Conservation (phyloP, 2,888 invertebrate genomes). For the Mongoloraphidia duomilia region DNA sequence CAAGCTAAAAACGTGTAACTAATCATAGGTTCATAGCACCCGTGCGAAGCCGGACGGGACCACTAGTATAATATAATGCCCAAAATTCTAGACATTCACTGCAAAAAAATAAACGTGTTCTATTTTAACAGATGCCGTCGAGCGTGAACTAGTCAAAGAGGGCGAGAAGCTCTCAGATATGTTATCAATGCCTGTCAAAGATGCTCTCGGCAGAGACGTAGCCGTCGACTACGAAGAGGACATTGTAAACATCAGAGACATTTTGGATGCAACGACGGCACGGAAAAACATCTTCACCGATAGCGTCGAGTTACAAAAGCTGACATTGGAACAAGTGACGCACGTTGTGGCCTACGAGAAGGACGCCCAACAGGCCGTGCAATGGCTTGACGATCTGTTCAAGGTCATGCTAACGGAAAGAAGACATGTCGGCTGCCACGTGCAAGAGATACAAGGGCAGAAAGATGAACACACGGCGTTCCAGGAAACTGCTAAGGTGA, state of each 20-base stretch:
- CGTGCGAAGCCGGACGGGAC: no score
- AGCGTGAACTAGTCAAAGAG: conserved; percentile 52
- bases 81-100: no score
- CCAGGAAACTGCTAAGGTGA: conserved; percentile 65
- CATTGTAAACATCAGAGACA: conserved; percentile 55
- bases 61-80: no score
- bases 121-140: conserved; percentile 42
- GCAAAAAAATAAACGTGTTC: not conserved
- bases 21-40: no score
- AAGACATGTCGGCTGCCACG: conserved; percentile 56
- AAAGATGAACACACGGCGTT: conserved; percentile 61
- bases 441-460: conserved; percentile 56
- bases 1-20: no score
- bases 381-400: conserved; percentile 64
- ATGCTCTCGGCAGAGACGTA: conserved; percentile 56
- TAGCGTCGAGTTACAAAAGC: conserved; percentile 57
- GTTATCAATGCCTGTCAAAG: conserved; percentile 63
- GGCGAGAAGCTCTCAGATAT: conserved; percentile 66
- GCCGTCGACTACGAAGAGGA: conserved; percentile 56
- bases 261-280: conserved; percentile 52
- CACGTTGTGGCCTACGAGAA: conserved; percentile 62
- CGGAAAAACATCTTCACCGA: conserved; percentile 58
- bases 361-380: conserved; percentile 59
- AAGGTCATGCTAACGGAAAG: conserved; percentile 53
- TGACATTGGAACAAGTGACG: conserved; percentile 63